Base-by-base conservation (phyloP, 1,140 invertebrate genomes). In the Eupristina koningsbergeri region DNA sequence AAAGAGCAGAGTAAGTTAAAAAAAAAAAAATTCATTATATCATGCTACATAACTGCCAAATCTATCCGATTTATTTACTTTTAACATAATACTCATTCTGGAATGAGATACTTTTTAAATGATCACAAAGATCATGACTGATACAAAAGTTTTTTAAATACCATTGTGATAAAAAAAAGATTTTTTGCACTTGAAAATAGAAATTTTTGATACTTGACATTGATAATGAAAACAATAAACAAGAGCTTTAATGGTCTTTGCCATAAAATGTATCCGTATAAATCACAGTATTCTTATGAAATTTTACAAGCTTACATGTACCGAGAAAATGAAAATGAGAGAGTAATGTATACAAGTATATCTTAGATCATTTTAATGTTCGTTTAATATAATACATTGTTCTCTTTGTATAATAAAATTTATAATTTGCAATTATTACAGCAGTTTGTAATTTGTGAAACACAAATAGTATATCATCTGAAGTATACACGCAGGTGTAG, bases 191-290 rank as follows among this genome's bases (percentile, higher is more conserved):
- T 77, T 31, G 17, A 69, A 80, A 75, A 64, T 50, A 80, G 47
- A 71, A 84, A 76, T 76, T 80, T 84, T 84, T 80, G 41, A 79
- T 41, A 78, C 29, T 76, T 31, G 69, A 71, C 34, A 67, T 73
- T 45, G 19, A 63, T 64, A 29, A 1, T 71, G 50, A 75, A 71
- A 45, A 73, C 53, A 76, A 76, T 84, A 63, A 84, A 80, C 39
- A 79, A 13, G 83, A 84, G 83, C 78, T 84, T 84, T 76, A 58
- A 84, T 84, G 78, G 83, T 80, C 8, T 74, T 76, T 84, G 78
- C 83, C 83, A 84, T 84, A 67, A 67, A 64, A 80, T 84, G 61
- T 80, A 80, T 80, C 61, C 78, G n/a, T 74, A 80, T 84, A 84
- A 78, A 84, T 41, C 63, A 67, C 78, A 80, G 78, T 80, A 84